phyloP scores from a whole-genome alignment of 2,797 vertebrate genomes.

The Buceros bicornis region DNA sequence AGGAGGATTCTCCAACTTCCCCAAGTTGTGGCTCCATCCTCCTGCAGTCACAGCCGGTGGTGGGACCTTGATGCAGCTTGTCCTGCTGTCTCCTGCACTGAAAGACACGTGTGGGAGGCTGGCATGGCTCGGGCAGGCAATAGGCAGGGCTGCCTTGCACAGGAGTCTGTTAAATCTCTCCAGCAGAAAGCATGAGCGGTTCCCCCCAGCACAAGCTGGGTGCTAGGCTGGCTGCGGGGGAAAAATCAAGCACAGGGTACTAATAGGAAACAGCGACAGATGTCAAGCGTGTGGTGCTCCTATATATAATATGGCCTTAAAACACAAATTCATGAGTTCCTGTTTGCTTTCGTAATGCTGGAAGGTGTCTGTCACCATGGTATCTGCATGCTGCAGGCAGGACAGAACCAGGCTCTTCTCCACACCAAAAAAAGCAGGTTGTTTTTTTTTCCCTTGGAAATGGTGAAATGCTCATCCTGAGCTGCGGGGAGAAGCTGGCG shows the following conservation, averaged over 20 bases:
- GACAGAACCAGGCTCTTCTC: not conserved
- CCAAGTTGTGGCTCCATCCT: not conserved
- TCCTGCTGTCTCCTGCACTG: accelerated
- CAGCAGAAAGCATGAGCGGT: accelerated
- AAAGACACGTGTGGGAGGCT: not conserved
- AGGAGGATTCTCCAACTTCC: accelerated
- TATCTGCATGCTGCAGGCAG: not conserved
- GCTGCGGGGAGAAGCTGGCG: not conserved
- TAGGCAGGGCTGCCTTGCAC: not conserved
- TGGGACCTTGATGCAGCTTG: not conserved
- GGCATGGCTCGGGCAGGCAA: not conserved
- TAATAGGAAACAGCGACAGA: not conserved
- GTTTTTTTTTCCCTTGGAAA: not conserved
- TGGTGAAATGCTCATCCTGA: not conserved
- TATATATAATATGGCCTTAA: not conserved
- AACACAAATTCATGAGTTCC: not conserved
- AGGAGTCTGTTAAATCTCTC: not conserved
- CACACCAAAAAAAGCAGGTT: not conserved
- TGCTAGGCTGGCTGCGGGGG: not conserved
- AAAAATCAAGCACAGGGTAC: not conserved
- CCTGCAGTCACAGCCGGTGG: not conserved
- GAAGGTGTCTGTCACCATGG: conserved; percentile 51
- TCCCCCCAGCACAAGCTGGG: not conserved
- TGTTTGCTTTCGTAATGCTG: not conserved
- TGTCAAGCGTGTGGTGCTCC: not conserved